Base-by-base conservation (phyloP, 2,113 vertebrate species). In the Dipodomys spectabilis region DNA sequence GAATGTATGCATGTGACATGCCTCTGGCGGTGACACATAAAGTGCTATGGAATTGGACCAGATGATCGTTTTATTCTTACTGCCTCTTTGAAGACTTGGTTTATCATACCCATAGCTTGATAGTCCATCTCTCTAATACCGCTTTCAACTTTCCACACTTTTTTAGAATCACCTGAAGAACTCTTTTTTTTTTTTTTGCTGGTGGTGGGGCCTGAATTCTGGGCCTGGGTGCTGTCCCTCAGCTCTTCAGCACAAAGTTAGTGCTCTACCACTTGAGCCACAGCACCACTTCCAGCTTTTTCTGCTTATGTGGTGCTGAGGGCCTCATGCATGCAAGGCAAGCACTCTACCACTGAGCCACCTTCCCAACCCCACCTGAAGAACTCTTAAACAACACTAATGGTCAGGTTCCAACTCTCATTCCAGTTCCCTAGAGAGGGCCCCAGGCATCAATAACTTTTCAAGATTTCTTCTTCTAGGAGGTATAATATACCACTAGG, bases 71-170 rank as follows among this genome's bases (percentile, higher is more conserved):
- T 73, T 39, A 72, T 82, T 11, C 68, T 35, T 19, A 73, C 62
- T 92, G 86, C 72, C n/a, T 86, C 57, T 45, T 71, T 45, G 39
- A 73, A 92, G 83, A 23, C 32, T 53, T 84, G 57, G 53, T 80
- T 57, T 69, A 16, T 25, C 28, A 86, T 75, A 53, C 22, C 30
- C 15, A 27, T 9, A 20, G 25, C 53, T 78, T 64, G 35, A 62
- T 88, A 73, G 28, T 32, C 12, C 64, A 20, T 86, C 32, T 91
- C 2, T 32, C 49, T 71, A 15, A 19, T 49, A 30, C 0, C 22
- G 19, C 12, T 57, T 75, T 90, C 86, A 91, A 74, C 13, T 28
- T 75, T 6, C n/a, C 67, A 7, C 27, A 28, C 13, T 82, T 32
- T 39, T 57, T 57, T 67, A 80, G n/a, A 77, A 35, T 86, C 71